phyloP scores from a whole-genome alignment of 2,797 vertebrate genomes.

The Pyrocephalus nanus region DNA sequence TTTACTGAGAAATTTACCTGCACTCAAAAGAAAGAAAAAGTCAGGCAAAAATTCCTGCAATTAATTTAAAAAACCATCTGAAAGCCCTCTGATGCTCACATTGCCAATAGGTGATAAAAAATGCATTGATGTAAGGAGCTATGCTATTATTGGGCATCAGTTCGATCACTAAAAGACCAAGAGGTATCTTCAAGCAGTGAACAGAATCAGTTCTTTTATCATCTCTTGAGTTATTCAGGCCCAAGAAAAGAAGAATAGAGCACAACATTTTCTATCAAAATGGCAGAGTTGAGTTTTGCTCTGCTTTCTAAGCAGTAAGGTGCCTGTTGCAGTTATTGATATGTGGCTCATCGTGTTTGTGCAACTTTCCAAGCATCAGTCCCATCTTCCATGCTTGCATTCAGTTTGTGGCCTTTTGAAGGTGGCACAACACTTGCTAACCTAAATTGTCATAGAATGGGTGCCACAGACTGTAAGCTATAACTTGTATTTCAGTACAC shows the following conservation, averaged over 20 bases:
- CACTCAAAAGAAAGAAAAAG: background rate
- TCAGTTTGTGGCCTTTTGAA: background rate
- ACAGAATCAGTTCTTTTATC: conserved; percentile 52
- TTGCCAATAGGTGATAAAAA: conserved; percentile 54
- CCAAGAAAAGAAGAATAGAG: background rate
- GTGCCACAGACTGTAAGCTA: background rate
- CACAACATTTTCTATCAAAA: conserved; percentile 58
- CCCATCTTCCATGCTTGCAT: background rate
- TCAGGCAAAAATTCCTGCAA: conserved; percentile 30
- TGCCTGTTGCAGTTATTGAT: background rate
- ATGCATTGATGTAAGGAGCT: conserved; percentile 48
- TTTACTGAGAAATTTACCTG: background rate
- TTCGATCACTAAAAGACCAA: conserved; percentile 61
- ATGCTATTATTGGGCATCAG: conserved; percentile 59
- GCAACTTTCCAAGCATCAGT: background rate
- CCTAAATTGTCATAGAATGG: background rate
- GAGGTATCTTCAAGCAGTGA: conserved; percentile 55
- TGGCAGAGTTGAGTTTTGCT: conserved; percentile 5
- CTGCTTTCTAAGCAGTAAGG: background rate
- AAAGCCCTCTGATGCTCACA: conserved; percentile 47
- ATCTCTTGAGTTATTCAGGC: background rate
- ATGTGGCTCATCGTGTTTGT: background rate
- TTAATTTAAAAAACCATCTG: conserved; percentile 33
- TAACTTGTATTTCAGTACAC: background rate
- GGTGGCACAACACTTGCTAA: background rate